Evolutionary conservation across 2,888 invertebrate genomes (phyloP).

Genomic region (Morpho achilles): DNA sequence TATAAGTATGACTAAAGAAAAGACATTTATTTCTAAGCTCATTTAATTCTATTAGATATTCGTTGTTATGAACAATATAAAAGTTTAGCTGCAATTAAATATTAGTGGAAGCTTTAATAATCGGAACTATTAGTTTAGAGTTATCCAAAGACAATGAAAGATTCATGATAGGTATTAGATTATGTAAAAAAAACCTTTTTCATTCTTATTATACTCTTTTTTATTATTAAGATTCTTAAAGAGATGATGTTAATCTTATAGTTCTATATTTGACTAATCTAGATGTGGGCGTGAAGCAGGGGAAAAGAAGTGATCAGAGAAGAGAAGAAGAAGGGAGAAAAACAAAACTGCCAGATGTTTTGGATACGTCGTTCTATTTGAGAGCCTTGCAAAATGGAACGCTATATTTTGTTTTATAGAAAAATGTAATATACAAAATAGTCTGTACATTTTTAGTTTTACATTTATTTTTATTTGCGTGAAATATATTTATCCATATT

Average conservation of each 20-base stretch:
- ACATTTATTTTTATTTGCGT: no score
- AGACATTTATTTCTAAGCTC: no score
- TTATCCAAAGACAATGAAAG: no score
- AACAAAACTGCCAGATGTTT: conserved; percentile 77
- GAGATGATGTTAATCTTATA: conserved; percentile 36
- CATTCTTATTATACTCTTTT: background rate
- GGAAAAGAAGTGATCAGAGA: conserved; percentile 63
- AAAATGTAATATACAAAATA: conserved; percentile 39
- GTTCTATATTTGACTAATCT: conserved; percentile 66
- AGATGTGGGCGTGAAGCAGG: conserved; percentile 44
- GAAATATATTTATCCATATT: no score
- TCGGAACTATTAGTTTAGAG: no score
- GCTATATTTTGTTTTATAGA: conserved; percentile 29
- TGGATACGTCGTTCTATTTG: conserved; percentile 59
- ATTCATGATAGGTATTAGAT: no score
- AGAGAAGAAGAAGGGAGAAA: conserved; percentile 51
- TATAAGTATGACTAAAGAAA: background rate
- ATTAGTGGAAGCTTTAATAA: no score
- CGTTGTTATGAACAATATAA: no score
- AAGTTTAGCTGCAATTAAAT: no score
- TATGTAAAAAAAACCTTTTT: no score
- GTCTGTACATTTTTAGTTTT: background rate
- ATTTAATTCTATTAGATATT: no score
- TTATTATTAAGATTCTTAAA: conserved; percentile 13
- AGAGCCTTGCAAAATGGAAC: conserved; percentile 7